Conservation (phyloP, 2,113 vertebrate species). For the Poeciliopsis turrubarensis region DNA sequence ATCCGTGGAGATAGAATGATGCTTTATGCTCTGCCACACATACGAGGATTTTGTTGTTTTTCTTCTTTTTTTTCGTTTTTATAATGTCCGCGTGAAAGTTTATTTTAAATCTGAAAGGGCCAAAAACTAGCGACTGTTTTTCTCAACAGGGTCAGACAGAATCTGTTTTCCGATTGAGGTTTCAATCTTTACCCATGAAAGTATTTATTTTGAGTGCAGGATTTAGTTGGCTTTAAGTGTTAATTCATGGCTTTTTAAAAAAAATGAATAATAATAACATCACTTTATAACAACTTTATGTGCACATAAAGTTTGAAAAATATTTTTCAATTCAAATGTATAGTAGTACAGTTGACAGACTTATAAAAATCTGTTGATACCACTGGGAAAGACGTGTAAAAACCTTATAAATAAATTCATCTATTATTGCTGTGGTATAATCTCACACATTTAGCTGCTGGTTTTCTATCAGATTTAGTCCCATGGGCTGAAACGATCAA, state of each 20-base stretch:
- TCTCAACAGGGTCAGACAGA: conserved; percentile 9
- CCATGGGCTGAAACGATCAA: no score
- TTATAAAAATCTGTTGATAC: not conserved
- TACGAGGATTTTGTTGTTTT: not conserved
- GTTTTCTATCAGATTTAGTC: no score
- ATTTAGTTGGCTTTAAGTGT: not conserved
- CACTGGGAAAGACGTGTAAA: not conserved
- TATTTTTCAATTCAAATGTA: not conserved
- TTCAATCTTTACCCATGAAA: conserved; percentile 17
- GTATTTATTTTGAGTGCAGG: not conserved
- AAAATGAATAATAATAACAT: not conserved
- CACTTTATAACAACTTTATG: not conserved
- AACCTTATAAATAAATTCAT: not conserved
- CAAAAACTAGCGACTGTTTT: conserved; percentile 21
- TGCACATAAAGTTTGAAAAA: not conserved
- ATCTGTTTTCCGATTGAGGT: conserved; percentile 4
- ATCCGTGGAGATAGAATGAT: conserved; percentile 30
- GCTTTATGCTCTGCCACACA: conserved; percentile 38
- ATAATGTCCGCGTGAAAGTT: conserved; percentile 43
- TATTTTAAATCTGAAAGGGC: conserved; percentile 37
- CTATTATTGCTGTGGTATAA: not conserved
- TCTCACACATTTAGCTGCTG: not conserved
- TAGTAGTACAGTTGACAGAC: not conserved
- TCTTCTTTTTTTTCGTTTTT: conserved; percentile 6
- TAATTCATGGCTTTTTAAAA: not conserved